Evolutionary conservation across 2,888 invertebrate species (phyloP).

Genomic region (Micoletzkya japonica): DNA sequence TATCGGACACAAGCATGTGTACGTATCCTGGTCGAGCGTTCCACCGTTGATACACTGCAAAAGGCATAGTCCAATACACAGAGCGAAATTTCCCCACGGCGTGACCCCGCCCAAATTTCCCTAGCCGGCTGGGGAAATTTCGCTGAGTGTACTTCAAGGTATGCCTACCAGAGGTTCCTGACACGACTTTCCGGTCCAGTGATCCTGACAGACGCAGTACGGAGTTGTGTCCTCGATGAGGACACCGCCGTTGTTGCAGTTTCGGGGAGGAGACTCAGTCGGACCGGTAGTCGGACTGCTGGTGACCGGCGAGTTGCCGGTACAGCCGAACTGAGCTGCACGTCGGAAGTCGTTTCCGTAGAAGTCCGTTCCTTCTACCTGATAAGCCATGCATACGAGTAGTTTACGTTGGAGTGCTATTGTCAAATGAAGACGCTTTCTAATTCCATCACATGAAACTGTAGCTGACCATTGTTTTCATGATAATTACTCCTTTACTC

Average conservation of each 20-base stretch:
- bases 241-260: slow-evolving; percentile 20
- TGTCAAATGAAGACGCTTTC: too few species aligned
- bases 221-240: not conserved
- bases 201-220: slow-evolving; percentile 15
- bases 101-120: too few species aligned
- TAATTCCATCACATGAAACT: too few species aligned
- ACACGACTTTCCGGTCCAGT: slow-evolving; percentile 14
- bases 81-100: too few species aligned
- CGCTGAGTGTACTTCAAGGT: too few species aligned
- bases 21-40: slow-evolving; percentile 16
- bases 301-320: slow-evolving; percentile 30
- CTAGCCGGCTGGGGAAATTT: too few species aligned
- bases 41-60: slow-evolving; percentile 42
- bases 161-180: not conserved
- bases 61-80: not conserved
- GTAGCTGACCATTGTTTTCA: too few species aligned
- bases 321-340: slow-evolving; percentile 38
- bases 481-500: too few species aligned
- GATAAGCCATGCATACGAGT: too few species aligned
- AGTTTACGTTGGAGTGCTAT: too few species aligned
- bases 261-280: slow-evolving; percentile 31
- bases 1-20: slow-evolving; percentile 20
- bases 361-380: slow-evolving; percentile 43
- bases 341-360: slow-evolving; percentile 48
- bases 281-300: slow-evolving; percentile 31